A percentile compares a stretch with the other conserved stretches of the same genome.
Conservation (phyloP, 2,113 vertebrate species). For the Bufo bufo region DNA sequence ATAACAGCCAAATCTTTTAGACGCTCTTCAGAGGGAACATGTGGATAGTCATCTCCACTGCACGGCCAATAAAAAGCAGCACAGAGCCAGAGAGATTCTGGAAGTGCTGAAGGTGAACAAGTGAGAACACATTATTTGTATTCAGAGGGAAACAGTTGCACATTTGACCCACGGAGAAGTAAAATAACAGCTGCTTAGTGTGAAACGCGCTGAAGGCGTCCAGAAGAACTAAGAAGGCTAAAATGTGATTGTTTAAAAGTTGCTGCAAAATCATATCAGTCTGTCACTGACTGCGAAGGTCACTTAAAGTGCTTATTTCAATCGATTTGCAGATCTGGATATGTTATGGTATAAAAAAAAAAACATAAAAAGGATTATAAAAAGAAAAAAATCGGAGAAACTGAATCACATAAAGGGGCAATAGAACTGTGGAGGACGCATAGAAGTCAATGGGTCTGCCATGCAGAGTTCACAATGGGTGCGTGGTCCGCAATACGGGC, state of each 20-base stretch:
- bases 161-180: constrained; percentile 6
- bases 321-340: neutral
- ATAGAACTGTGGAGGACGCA: too few relatives aligned
- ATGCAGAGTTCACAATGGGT: too few relatives aligned
- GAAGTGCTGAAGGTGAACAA: constrained; percentile 12
- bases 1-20: constrained; percentile 27
- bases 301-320: neutral
- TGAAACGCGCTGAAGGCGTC: neutral
- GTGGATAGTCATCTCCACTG: constrained; percentile 6
- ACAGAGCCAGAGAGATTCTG: neutral
- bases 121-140: neutral
- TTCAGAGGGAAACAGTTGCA: neutral
- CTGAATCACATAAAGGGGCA: neutral
- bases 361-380: neutral
- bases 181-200: neutral
- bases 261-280: neutral
- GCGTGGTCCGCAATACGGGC: too few relatives aligned
- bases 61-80: constrained; percentile 2
- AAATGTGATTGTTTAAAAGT: neutral
- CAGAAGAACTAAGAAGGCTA: neutral
- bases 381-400: neutral
- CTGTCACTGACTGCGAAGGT: neutral
- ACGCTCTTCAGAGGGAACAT: constrained; percentile 20
- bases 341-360: neutral
- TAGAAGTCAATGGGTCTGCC: too few relatives aligned